Evolutionary conservation across 2,113 vertebrate species (phyloP).

Genomic region (Zosterops pallidus): DNA sequence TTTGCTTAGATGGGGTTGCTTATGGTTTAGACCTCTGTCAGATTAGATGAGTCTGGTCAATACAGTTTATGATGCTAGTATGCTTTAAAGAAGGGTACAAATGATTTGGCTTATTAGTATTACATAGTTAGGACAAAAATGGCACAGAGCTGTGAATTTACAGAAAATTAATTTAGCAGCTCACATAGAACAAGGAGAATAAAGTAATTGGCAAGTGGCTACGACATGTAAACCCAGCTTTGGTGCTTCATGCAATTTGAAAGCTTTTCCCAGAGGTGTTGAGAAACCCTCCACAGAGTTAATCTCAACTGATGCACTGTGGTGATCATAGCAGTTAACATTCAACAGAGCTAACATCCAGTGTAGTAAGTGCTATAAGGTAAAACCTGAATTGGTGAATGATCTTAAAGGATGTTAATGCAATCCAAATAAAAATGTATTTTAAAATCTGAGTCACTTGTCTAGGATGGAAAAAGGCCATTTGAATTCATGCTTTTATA

Average conservation of each 20-base stretch:
- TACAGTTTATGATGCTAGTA: background rate
- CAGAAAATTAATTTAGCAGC: background rate
- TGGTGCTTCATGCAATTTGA: background rate
- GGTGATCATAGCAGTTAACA: background rate
- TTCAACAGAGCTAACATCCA: background rate
- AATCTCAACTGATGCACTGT: background rate
- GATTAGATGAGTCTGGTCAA: background rate
- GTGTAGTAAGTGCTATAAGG: background rate
- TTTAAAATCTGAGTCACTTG: background rate
- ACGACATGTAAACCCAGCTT: background rate
- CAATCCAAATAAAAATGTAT: background rate
- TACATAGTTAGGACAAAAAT: background rate
- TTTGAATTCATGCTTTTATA: background rate
- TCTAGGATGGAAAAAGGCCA: background rate
- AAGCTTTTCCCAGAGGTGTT: background rate
- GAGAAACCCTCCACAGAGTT: background rate
- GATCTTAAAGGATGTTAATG: background rate
- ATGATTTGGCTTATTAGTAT: background rate
- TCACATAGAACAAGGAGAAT: background rate
- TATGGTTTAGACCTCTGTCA: background rate
- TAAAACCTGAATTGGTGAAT: background rate
- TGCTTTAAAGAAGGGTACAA: background rate
- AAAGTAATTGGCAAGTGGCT: background rate
- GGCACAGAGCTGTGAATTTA: background rate
- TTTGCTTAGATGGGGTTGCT: background rate